Evolutionary conservation across 2,888 invertebrate genomes (phyloP), one percentile per base, ranked within the genome.

Genomic region (Tetrapedia diversipes): DNA sequence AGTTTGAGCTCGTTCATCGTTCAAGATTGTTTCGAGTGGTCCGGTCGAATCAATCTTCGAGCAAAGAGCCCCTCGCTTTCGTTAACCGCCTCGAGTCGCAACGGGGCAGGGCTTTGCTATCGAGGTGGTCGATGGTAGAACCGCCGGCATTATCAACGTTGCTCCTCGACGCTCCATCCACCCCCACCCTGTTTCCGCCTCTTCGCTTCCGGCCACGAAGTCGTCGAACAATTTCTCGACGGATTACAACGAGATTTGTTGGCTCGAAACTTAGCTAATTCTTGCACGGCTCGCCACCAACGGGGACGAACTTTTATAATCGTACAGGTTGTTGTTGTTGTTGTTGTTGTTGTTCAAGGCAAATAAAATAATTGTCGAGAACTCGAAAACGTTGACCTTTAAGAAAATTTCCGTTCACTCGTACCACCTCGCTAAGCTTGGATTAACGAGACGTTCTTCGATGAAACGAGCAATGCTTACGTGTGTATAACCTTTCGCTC

Each of bases 141-240:
- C n/a, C 63, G 57, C 11, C 47, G 45, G 68, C 41, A 64, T 81
- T 68, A 73, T 41, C 71, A 53, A 56, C 57, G 41, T 70, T 41
- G 53, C 66, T 8, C 32, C 19, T 45, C 45, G 22, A 6, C 6
- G 19, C 63, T 51, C n/a, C n/a, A n/a, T n/a, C n/a, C n/a, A n/a
- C n/a, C n/a, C n/a, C n/a, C n/a, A n/a, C n/a, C n/a, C n/a, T n/a
- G n/a, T n/a, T n/a, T n/a, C 22, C 49, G 64, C 65, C 41, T 49
- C 68, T 72, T 75, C 64, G 71, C 77, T 82, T 78, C 69, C 54
- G 4, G 45, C 63, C n/a, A n/a, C n/a, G 37, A 65, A 73, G 60
- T 78, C 74, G 79, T 81, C 57, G 77, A 79, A 77, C 84, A 71
- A 81, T 77, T 77, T 75, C 64, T 71, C 77, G 69, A 70, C 70